Conservation (phyloP, 1,140 invertebrate species). For the Andrena cerasifolii region DNA sequence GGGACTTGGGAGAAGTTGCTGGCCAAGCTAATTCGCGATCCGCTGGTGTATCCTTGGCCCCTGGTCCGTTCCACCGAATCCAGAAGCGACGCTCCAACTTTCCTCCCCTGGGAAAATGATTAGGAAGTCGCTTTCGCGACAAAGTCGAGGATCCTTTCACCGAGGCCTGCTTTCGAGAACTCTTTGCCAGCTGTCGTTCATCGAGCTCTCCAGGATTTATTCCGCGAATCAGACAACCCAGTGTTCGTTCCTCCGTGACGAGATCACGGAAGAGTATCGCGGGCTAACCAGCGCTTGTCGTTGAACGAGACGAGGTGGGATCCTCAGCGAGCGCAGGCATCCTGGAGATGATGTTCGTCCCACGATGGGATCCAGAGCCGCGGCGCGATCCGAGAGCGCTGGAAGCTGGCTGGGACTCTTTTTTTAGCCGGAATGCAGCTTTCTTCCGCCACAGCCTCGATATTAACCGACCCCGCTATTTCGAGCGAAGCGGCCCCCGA, state of each 20-base stretch:
- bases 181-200: not conserved
- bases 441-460: conserved; percentile 13
- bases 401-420: conserved; percentile 1
- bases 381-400: not conserved
- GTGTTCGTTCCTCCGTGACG: not conserved
- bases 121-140: not conserved
- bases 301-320: too few relatives aligned
- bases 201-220: not conserved
- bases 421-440: conserved; percentile 14
- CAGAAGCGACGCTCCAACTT: not conserved
- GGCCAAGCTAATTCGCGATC: conserved; percentile 56
- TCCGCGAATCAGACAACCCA: too few relatives aligned
- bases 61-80: not conserved
- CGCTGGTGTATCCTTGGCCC: not conserved
- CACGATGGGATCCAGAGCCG: not conserved
- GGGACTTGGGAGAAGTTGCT: conserved; percentile 46
- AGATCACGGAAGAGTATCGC: not conserved
- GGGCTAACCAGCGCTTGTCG: not conserved
- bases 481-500: not conserved
- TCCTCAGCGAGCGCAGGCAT: too few relatives aligned
- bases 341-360: not conserved
- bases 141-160: not conserved
- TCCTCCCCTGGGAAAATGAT: conserved; percentile 18
- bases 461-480: conserved; percentile 22
- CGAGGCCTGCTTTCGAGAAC: not conserved